Evolutionary conservation across 2,113 vertebrate species (phyloP).

Genomic region (Antechinus flavipes): DNA sequence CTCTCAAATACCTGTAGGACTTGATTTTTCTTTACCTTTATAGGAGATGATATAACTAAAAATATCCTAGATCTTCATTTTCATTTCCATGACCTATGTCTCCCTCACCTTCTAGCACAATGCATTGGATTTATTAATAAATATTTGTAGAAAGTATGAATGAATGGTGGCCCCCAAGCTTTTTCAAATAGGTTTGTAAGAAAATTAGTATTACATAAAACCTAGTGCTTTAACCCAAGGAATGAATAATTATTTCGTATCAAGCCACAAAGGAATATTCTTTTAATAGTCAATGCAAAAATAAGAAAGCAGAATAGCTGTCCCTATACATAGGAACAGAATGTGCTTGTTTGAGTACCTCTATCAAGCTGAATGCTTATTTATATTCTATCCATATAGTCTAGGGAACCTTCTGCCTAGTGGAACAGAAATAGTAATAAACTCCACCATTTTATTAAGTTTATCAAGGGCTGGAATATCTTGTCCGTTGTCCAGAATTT

Average conservation of each 20-base stretch:
- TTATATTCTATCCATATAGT: neutral
- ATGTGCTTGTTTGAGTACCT: neutral
- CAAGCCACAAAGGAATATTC: neutral
- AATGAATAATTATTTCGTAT: neutral
- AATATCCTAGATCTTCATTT: neutral
- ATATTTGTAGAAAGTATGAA: neutral
- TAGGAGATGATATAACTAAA: neutral
- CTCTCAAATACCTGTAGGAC: neutral
- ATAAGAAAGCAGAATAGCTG: neutral
- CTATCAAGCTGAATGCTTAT: neutral
- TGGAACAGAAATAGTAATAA: neutral
- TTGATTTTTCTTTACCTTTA: neutral
- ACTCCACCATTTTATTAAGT: slow-evolving; percentile 46
- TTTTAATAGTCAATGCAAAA: neutral
- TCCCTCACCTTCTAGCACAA: neutral
- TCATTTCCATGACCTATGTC: neutral
- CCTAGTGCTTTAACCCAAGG: neutral
- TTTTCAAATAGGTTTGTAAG: neutral
- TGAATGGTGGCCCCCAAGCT: neutral
- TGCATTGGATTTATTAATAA: neutral
- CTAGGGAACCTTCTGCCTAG: neutral
- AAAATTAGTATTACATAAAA: neutral
- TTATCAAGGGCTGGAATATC: slow-evolving; percentile 45
- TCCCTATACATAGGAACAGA: neutral
- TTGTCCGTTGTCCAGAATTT: slow-evolving; percentile 45